Evolutionary conservation across 2,888 invertebrate species (phyloP).

Genomic region (Cantharis flavilabris): DNA sequence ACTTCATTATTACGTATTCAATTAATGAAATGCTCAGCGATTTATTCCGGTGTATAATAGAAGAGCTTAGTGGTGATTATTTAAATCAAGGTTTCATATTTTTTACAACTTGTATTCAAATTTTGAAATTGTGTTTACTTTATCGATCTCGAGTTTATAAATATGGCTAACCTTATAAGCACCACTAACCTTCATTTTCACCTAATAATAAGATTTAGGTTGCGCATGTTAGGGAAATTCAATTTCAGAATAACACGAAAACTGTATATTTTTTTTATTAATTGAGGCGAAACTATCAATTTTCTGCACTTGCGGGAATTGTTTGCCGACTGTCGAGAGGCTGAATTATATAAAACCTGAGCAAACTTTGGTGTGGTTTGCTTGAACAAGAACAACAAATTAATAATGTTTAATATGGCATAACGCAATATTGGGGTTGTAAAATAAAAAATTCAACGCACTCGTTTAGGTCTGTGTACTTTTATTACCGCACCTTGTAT

Average conservation of each 20-base stretch:
- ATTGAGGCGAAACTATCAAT: background rate
- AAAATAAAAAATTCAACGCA: background rate
- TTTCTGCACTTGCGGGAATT: background rate
- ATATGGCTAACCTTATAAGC: background rate
- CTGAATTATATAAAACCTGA: slow-evolving; percentile 34
- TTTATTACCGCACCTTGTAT: too few species aligned
- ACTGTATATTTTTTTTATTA: background rate
- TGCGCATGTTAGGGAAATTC: background rate
- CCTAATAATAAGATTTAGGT: background rate
- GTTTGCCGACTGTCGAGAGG: background rate
- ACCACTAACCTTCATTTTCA: background rate
- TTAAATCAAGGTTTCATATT: background rate
- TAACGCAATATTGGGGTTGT: background rate
- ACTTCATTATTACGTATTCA: background rate
- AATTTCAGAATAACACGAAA: background rate
- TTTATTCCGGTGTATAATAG: too few species aligned
- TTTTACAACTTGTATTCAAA: background rate
- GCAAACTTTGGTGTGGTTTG: background rate
- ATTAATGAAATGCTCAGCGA: background rate
- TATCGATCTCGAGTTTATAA: background rate
- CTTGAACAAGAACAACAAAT: background rate
- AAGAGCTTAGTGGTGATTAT: background rate
- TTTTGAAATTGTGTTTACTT: background rate
- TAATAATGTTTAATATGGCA: background rate
- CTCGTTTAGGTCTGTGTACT: too few species aligned